Percentiles rank a stretch among this genome's conserved stretches.
Evolutionary conservation across 2,888 invertebrate species (phyloP).

Genomic region (Drosophila putrida): DNA sequence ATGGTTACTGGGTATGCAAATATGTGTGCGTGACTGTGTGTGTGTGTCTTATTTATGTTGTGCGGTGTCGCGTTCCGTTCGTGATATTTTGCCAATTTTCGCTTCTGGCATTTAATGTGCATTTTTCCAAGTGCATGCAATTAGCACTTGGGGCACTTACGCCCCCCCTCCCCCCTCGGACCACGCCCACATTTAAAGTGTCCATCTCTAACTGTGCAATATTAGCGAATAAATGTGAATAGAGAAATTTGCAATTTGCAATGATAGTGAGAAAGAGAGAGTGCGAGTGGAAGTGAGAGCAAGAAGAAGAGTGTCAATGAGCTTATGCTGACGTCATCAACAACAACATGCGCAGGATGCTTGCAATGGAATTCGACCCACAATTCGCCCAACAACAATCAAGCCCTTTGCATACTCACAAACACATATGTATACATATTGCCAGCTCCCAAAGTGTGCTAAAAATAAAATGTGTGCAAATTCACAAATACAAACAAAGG

Average conservation of each 20-base stretch:
- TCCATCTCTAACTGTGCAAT: slow-evolving; percentile 17
- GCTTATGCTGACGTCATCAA: slow-evolving; percentile 33
- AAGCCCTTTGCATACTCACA: slow-evolving; percentile 14
- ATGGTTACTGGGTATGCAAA: slow-evolving; percentile 8
- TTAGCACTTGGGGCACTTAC: slow-evolving; percentile 49
- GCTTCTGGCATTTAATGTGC: slow-evolving; percentile 48
- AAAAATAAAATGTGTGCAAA: slow-evolving; percentile 58
- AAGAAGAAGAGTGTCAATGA: too few relatives aligned
- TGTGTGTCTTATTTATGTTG: slow-evolving; percentile 32
- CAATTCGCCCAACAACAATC: slow-evolving; percentile 3
- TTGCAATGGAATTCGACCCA: slow-evolving; percentile 33
- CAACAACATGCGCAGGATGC: slow-evolving; percentile 21
- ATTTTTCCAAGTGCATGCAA: slow-evolving; percentile 54
- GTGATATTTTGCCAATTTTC: slow-evolving; percentile 66
- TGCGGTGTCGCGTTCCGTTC: slow-evolving; percentile 44
- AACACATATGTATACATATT: slow-evolving; percentile 1
- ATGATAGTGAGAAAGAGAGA: background rate
- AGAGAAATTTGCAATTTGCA: slow-evolving; percentile 53
- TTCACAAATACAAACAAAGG: slow-evolving; percentile 30
- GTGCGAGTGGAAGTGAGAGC: background rate
- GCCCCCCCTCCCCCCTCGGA: background rate
- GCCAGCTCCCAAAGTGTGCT: slow-evolving; percentile 43
- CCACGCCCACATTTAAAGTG: background rate
- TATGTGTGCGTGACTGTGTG: background rate
- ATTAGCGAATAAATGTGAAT: slow-evolving; percentile 50